Base-by-base conservation (phyloP, 2,113 vertebrate species). In the Clarias batrachus region DNA sequence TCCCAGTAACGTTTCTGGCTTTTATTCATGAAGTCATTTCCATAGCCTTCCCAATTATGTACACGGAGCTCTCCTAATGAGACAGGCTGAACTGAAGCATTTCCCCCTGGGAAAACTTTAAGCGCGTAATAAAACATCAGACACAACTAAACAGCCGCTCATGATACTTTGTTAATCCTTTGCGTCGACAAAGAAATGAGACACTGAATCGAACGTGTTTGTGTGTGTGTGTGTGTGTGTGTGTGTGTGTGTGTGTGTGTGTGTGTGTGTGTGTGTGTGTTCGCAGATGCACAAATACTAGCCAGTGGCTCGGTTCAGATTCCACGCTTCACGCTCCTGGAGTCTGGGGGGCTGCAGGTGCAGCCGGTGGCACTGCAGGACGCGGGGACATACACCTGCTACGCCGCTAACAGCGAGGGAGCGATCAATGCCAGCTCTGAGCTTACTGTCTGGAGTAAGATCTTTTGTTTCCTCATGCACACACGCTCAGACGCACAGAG, bases 401-500 rank as follows among this genome's bases (percentile, higher is more conserved):
- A 93, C 0, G 96, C 96, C 4, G 92, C 93, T 89, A 99, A 97
- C 93, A 90, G 94, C 0, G 96, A 96, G 87, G 97, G 96, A 80
- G 90, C 92, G 37, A 93, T 98, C 89, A 95, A 96, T 1, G 91
- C 96, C 6, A 95, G 95, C 0, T 96, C 96, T 27, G 82, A 66
- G 0, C 96, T 99, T 88, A 98, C 96, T 1, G 96, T 99, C 82
- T 98, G 96, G 97, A 98, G 98, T 99, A 97, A 96, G 96, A 87
- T 10, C 33, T 73, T 73, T 66, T 4, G 6, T 33, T 83, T 70
- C 16, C 52, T 25, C 12, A 54, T 81, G 9, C 57, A 62, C 23
- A 57, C 25, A 65, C 37, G 30, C 27, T 57, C 66, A 17, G 52
- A 57, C 17, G 33, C n/a, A 83, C 60, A 10, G 6, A 62, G 57